phyloP scores from a whole-genome alignment of 30 jellyfish, hydroid and myxozoan species.

The Aurelia sp. region DNA sequence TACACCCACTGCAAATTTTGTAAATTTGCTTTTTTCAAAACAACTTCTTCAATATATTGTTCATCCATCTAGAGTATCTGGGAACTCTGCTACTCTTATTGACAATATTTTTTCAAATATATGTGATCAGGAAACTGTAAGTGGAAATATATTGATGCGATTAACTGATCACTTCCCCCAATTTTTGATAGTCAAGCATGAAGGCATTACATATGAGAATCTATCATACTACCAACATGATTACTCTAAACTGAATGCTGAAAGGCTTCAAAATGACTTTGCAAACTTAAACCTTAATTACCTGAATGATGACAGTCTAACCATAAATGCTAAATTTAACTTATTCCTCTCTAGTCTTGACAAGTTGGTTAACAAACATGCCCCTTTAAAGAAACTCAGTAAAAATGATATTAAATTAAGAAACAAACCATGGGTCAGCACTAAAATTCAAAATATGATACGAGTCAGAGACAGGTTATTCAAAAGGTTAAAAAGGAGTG shows the following conservation, averaged over 20 bases:
- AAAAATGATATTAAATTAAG: neutral
- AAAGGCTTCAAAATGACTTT: neutral
- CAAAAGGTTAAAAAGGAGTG: neutral
- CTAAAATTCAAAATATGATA: neutral
- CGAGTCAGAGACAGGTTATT: neutral
- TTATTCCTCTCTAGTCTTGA: neutral
- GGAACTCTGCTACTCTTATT: too few species aligned
- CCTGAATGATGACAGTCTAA: neutral
- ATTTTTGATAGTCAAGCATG: neutral
- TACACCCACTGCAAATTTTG: neutral
- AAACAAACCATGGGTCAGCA: neutral
- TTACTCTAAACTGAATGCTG: conserved; percentile 1
- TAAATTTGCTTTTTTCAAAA: conserved; percentile 8
- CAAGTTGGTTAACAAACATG: neutral
- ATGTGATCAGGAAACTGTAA: conserved; percentile 16
- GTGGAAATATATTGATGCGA: conserved; percentile 18
- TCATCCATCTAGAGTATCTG: neutral
- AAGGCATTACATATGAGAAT: neutral
- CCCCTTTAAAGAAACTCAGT: neutral
- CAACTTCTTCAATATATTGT: neutral
- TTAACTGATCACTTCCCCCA: neutral
- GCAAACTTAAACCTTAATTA: neutral
- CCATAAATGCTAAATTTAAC: conserved; percentile 2
- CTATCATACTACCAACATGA: neutral
- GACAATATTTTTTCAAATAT: neutral